These are phyloP conservation scores for Dolichomitus sp. DNA, from an alignment of 2,888 invertebrate species.

Conservation along the genomic window DNA sequence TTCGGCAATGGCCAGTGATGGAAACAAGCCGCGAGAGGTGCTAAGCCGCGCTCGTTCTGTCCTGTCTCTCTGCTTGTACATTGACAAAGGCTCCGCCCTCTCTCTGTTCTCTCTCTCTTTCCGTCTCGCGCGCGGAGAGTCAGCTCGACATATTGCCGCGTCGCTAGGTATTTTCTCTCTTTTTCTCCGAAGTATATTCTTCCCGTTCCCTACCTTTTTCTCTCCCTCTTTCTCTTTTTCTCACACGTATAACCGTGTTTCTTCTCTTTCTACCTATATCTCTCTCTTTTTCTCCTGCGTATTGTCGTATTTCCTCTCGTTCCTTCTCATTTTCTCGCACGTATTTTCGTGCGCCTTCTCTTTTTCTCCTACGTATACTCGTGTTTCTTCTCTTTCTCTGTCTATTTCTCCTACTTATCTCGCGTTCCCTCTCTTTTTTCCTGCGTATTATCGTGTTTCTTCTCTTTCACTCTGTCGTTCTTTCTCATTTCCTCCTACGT, in stretches of 20 bases:
- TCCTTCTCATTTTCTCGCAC: too few species aligned
- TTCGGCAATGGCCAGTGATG: constrained; percentile 8
- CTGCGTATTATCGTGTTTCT: too few species aligned
- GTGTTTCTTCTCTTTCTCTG: too few species aligned
- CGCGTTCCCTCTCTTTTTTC: constrained; percentile 18
- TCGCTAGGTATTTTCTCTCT: background rate
- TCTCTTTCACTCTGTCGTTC: background rate
- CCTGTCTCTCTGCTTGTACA: background rate
- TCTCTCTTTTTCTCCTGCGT: too few species aligned
- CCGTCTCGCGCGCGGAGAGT: background rate
- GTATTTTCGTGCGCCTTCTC: too few species aligned
- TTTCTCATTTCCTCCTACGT: background rate
- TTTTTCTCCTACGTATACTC: too few species aligned
- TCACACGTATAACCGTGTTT: too few species aligned
- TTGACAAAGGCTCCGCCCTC: constrained; percentile 35
- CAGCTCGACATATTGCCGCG: background rate
- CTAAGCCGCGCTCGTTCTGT: constrained; percentile 4
- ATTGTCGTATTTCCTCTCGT: too few species aligned
- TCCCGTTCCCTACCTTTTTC: too few species aligned
- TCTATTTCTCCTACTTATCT: too few species aligned
- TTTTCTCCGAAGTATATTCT: background rate
- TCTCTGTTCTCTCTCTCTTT: background rate
- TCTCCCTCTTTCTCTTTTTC: too few species aligned
- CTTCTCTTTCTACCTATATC: too few species aligned
- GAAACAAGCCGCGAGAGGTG: background rate